A percentile compares a stretch with the other conserved stretches of the same genome.
These are phyloP conservation scores for Lutraria lutraria DNA, from an alignment of 2,888 invertebrate species.

Conservation along the genomic window DNA sequence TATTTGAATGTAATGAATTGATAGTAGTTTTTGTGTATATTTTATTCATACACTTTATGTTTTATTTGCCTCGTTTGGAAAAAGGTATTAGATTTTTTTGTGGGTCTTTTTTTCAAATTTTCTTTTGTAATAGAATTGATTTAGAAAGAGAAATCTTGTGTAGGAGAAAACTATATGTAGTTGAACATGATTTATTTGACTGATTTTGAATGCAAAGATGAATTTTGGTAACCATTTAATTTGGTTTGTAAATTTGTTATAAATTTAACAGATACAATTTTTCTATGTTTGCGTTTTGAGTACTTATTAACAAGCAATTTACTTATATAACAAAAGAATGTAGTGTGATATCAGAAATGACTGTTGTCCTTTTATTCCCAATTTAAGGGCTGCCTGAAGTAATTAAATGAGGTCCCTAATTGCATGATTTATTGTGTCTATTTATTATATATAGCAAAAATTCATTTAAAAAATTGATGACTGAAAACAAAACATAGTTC, in stretches of 20 bases:
- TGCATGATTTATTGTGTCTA: background rate
- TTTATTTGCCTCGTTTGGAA: constrained; percentile 22
- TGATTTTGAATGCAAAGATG: background rate
- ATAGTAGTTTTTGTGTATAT: background rate
- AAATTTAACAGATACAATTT: background rate
- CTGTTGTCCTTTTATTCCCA: too few relatives aligned
- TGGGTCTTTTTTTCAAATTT: background rate
- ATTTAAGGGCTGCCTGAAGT: background rate
- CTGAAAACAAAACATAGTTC: too few relatives aligned
- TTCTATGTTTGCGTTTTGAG: background rate
- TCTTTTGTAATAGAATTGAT: background rate
- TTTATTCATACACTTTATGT: background rate
- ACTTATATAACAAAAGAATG: constrained; percentile 12
- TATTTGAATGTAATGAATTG: constrained; percentile 7
- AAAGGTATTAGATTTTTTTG: constrained; percentile 17
- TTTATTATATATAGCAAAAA: background rate
- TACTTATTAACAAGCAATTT: constrained; percentile 7
- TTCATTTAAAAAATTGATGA: too few relatives aligned
- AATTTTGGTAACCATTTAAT: background rate
- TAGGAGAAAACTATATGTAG: background rate
- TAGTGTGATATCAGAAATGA: constrained; percentile 6
- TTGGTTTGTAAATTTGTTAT: background rate
- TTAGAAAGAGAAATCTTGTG: background rate
- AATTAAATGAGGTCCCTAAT: background rate
- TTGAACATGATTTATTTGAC: background rate